Base-by-base conservation (phyloP, 2,888 invertebrate genomes). In the Masnerella sp. region DNA sequence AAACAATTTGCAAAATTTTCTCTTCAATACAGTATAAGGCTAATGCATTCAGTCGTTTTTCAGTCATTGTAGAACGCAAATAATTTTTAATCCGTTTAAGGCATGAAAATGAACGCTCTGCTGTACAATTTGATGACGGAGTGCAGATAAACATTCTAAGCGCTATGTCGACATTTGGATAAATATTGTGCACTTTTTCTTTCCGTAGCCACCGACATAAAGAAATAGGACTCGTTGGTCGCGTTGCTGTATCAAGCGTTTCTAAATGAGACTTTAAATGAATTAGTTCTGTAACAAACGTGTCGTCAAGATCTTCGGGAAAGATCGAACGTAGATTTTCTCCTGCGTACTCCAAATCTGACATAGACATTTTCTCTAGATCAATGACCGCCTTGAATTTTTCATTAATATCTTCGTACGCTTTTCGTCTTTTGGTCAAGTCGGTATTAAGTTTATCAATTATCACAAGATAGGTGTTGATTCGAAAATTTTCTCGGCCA, bases 191-290 rank as follows among this genome's bases (percentile, higher is more conserved):
- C 14, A 65, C 8, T 22, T 56, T 15, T 47, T 64, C 25, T 36
- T 34, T 12, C 11, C 47, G 36, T 15, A 65, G 8, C 56, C 65
- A 65, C 17, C 22, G 20, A 42, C 59, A 22, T 15, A 69, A 47
- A 22, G 34, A 67, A 49, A 58, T 51, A 5, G 42, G 47, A 49
- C 49, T 67, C 4, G 36, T 32, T 38, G 56, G 49, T 34, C 58
- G 56, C 1, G 34, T 36, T 22, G 4, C n/a, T 49, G 18, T 14
- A 47, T 47, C 43, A 43, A 67, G 40, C 9, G 32, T 59, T 42
- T 11, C 17, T n/a, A 68, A 52, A 68, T 68, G 59, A 14, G 68
- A 68, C 5, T 52, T 68, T 20, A 68, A 52, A 52, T 68, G 59
- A 5, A 61, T 22, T 5, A 69, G 14, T 22, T 69, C 52, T 11